phyloP scores from a whole-genome alignment of 2,888 invertebrate species.

The Cryptosula pallasiana region DNA sequence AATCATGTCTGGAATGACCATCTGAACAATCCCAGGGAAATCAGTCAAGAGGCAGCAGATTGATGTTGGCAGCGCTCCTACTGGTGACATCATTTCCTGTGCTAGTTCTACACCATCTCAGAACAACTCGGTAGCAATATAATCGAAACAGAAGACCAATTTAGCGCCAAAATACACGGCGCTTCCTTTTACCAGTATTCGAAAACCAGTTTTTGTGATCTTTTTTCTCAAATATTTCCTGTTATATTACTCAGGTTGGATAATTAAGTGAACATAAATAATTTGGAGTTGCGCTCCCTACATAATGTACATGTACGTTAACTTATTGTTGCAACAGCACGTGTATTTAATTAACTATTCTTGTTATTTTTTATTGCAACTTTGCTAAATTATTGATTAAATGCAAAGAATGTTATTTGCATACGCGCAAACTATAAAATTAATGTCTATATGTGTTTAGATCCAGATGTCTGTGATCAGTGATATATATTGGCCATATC shows the following conservation, averaged over 20 bases:
- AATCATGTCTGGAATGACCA: conserved; percentile 19
- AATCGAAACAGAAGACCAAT: background rate
- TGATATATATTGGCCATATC: too few species aligned
- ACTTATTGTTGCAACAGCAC: background rate
- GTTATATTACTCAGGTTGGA: conserved; percentile 8
- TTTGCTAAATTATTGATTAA: background rate
- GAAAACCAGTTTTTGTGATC: conserved; percentile 12
- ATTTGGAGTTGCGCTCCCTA: background rate
- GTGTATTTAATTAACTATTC: background rate
- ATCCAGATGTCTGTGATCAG: too few species aligned
- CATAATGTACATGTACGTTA: background rate
- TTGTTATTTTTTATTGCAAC: background rate
- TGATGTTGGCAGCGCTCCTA: too few species aligned
- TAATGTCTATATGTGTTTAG: too few species aligned
- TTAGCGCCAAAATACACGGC: background rate
- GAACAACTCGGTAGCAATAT: background rate
- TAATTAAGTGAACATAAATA: conserved; percentile 18
- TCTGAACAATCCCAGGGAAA: conserved; percentile 9
- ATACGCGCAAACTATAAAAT: too few species aligned
- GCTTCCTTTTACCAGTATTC: background rate
- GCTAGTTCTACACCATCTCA: background rate
- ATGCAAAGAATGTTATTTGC: too few species aligned
- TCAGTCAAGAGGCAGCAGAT: conserved; percentile 9
- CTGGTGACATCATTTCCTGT: background rate
- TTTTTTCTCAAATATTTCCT: background rate